A percentile compares a stretch with the other conserved stretches of the same genome.
phyloP scores from a whole-genome alignment of 2,888 invertebrate species.

The Buathra laborator region DNA sequence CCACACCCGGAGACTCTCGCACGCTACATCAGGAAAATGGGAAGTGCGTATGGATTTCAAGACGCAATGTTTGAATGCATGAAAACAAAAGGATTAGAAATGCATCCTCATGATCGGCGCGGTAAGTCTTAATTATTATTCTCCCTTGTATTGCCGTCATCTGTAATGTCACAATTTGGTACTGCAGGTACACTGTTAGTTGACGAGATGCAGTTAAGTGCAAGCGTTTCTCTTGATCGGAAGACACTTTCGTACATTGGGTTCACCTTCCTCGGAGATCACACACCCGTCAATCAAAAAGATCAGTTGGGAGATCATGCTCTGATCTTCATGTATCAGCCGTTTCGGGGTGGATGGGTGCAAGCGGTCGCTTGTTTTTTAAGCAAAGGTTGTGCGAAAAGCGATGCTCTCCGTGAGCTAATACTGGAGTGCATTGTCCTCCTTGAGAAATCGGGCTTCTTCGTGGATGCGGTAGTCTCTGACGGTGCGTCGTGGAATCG shows the following conservation, averaged over 20 bases:
- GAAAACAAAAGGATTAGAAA: conserved; percentile 2
- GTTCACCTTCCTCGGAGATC: background rate
- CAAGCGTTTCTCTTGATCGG: background rate
- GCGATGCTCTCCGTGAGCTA: background rate
- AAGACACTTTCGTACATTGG: background rate
- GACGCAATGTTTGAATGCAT: conserved; percentile 1
- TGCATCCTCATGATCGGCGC: background rate
- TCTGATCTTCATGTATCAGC: conserved; percentile 74
- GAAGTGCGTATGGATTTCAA: background rate
- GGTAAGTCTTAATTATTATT: background rate
- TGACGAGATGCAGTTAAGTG: conserved; percentile 3
- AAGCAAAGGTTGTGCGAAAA: conserved; percentile 70
- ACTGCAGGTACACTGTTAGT: background rate
- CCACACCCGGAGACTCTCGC: background rate
- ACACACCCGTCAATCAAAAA: background rate
- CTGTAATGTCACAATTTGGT: background rate
- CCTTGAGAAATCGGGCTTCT: conserved; percentile 71
- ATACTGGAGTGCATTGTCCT: conserved; percentile 43
- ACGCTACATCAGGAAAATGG: background rate
- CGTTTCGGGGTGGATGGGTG: conserved; percentile 72
- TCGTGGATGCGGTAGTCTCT: conserved; percentile 70
- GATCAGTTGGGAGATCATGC: background rate
- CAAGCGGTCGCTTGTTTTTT: conserved; percentile 74
- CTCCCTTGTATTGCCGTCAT: background rate
- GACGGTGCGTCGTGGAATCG: conserved; percentile 77